A percentile compares a stretch with the other conserved stretches of the same genome.
Conservation (phyloP, 2,797 vertebrate genomes). For the Busarellus nigricollis region DNA sequence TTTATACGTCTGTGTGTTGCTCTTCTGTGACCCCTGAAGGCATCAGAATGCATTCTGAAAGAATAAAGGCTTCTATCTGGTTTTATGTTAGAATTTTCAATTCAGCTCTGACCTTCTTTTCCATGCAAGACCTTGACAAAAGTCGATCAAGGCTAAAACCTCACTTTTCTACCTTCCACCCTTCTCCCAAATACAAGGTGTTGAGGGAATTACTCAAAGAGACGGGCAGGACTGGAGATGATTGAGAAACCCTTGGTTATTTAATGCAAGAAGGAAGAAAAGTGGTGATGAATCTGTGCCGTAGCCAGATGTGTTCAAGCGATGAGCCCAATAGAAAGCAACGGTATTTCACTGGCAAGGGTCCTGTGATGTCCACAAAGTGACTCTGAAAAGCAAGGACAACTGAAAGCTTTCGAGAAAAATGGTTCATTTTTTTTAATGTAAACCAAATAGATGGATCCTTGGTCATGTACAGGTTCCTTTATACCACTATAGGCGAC, state of each 20-base stretch:
- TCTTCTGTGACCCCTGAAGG: not conserved
- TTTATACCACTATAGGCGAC: not conserved
- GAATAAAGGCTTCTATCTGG: not conserved
- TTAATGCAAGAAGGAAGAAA: not conserved
- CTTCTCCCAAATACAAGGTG: not conserved
- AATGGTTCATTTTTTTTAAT: not conserved
- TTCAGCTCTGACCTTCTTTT: not conserved
- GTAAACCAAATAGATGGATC: not conserved
- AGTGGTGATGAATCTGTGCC: not conserved
- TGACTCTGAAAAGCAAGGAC: not conserved
- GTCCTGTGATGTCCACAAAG: not conserved
- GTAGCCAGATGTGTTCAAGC: not conserved
- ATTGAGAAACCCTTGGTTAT: not conserved
- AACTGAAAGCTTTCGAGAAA: not conserved
- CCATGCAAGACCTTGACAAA: not conserved
- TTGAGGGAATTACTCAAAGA: not conserved
- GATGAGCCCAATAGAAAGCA: not conserved
- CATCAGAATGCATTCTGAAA: not conserved
- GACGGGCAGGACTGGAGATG: not conserved
- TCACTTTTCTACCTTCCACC: not conserved
- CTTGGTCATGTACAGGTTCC: not conserved
- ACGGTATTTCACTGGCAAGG: not conserved
- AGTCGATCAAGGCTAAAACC: not conserved
- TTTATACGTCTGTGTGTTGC: not conserved
- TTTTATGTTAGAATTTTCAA: not conserved